A percentile compares a stretch with the other conserved stretches of the same genome.
Evolutionary conservation across 1,140 invertebrate species (phyloP).

Genomic region (Hyles vespertilio): DNA sequence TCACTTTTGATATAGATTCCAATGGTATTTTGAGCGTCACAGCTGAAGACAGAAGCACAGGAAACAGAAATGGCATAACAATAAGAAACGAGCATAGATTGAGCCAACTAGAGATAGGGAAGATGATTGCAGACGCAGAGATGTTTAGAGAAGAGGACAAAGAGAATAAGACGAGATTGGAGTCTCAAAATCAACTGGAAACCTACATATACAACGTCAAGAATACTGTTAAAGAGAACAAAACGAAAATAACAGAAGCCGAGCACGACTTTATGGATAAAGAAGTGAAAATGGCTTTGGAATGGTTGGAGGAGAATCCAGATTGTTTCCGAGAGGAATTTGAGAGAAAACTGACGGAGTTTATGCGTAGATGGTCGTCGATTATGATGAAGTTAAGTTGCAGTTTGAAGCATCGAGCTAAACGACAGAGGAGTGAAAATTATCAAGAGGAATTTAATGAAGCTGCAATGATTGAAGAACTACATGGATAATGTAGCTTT

Average conservation of each 20-base stretch:
- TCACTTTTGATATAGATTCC: slow-evolving; percentile 48
- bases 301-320: slow-evolving; percentile 82
- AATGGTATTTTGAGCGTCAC: slow-evolving; percentile 74
- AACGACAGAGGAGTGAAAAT: slow-evolving; percentile 35
- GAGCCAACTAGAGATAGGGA: slow-evolving; percentile 58
- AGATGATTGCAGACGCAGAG: slow-evolving; percentile 80
- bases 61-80: slow-evolving; percentile 61
- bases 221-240: slow-evolving; percentile 65
- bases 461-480: slow-evolving; percentile 29
- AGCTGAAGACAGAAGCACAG: slow-evolving; percentile 65
- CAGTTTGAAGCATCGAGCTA: slow-evolving; percentile 23
- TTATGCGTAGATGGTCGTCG: slow-evolving; percentile 71
- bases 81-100: slow-evolving; percentile 72
- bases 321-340: slow-evolving; percentile 78
- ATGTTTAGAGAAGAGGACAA: slow-evolving; percentile 76
- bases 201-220: slow-evolving; percentile 85
- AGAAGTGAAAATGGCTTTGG: slow-evolving; percentile 74
- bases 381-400: slow-evolving; percentile 67
- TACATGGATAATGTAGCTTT: slow-evolving; percentile 11
- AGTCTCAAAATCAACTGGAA: slow-evolving; percentile 83
- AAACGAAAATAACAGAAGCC: slow-evolving; percentile 46
- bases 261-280: slow-evolving; percentile 59
- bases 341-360: slow-evolving; percentile 76
- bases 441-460: slow-evolving; percentile 12
- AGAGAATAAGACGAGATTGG: slow-evolving; percentile 73